Base-by-base conservation (phyloP, 2,797 vertebrate species). In the Pitangus sulphuratus region DNA sequence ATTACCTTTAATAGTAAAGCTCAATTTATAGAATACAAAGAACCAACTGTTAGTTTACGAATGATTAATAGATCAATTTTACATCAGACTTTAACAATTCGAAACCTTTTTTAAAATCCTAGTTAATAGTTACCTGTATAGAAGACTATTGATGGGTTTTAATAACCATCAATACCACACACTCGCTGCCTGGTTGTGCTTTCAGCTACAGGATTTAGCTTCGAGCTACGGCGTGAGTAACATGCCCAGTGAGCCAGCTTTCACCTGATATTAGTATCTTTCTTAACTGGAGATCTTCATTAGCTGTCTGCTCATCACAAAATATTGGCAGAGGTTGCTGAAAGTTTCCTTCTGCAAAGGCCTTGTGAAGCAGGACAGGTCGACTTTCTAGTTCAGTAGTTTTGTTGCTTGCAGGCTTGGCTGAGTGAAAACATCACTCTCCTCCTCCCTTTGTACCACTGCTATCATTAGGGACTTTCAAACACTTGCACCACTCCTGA, bases 161-260 rank as follows among this genome's bases (percentile, higher is more conserved):
- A 71, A 47, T 21, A 90, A 53, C 17, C 19, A 44, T 57, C 18
- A 1, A 83, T 65, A 60, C 4, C n/a, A 25, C 30, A 9, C 2
- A 1, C 30, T 47, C 6, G 2, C 30, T 57, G 62, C 37, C 48
- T 42, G 37, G 44, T 53, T 87, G 25, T 74, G 48, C 71, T 80
- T 80, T 80, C 82, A 83, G 64, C 48, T 40, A 62, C 18, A 50
- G 78, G 81, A 92, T 91, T 95, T 87, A 56, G 54, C 91, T 89
- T 54, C 0, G 0, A 85, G 87, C 71, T 79, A 47, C 13, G 42
- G 60, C 33, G 54, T 37, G 33, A 84, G 24, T 56, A 82, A 47
- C 70, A 66, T 54, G n/a, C 56, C 45, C 77, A 79, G 39, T 0
- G 4, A 82, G 70, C 13, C 79, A 70, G 51, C 69, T 84, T 82